Conservation (phyloP, 1,140 invertebrate species). For the Druon quercuslanigerum region DNA sequence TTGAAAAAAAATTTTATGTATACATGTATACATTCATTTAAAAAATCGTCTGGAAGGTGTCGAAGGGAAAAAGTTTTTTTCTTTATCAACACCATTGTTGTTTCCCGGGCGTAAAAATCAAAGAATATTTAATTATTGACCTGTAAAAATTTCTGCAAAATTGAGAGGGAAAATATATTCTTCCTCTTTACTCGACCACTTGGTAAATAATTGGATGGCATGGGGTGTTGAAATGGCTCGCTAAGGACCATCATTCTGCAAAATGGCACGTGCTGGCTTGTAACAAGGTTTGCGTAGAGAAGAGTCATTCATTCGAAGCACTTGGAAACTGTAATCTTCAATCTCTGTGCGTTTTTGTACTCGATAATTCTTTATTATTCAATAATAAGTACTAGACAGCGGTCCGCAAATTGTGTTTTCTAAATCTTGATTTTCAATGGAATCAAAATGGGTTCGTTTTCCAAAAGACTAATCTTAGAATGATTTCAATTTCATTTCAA, state of each 20-base stretch:
- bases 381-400: neutral
- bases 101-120: too few species aligned
- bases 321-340: constrained; percentile 26
- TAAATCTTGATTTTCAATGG: constrained; percentile 5
- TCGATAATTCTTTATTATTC: neutral
- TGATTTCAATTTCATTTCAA: neutral
- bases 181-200: constrained; percentile 18
- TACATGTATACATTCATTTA: too few species aligned
- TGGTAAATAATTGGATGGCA: constrained; percentile 20
- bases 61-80: too few species aligned
- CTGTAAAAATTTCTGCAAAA: constrained; percentile 2
- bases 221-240: constrained; percentile 25
- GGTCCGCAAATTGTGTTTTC: neutral
- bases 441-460: neutral
- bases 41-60: too few species aligned
- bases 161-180: constrained; percentile 17
- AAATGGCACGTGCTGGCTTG: constrained; percentile 27
- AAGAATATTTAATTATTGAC: too few species aligned
- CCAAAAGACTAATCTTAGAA: neutral
- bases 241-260: constrained; percentile 27
- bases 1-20: too few species aligned
- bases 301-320: constrained; percentile 25
- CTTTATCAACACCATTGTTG: too few species aligned
- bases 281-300: constrained; percentile 22
- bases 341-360: neutral